Base-by-base conservation (phyloP, 2,113 vertebrate genomes). In the Eclectus roratus region DNA sequence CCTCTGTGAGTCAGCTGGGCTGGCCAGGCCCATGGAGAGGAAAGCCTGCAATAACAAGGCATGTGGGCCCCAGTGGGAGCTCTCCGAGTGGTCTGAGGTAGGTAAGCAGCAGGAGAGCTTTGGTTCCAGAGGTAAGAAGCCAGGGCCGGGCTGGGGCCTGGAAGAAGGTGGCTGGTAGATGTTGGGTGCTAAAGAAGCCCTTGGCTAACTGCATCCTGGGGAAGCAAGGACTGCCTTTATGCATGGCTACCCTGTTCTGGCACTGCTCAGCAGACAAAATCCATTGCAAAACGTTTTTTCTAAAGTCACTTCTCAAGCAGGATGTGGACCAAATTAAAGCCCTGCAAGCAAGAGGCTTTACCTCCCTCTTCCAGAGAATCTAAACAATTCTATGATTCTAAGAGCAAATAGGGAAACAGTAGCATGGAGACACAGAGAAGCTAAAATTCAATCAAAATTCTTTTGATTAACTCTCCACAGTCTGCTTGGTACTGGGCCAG, bases 51-150 rank as follows among this genome's bases (percentile, higher is more conserved):
- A 95, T n/a, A 98, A 98, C 91, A 98, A 98, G 91, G 98, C 98
- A 94, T 99, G 99, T 19, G 99, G 99, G 14, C 98, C 98, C 3
- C 99, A 99, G 96, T 99, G 98, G 98, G 99, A 98, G 89, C 98
- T 98, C 92, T 98, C 98, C 0, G 98, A 98, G 71, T 98, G 99
- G 98, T 98, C 98, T 0, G 98, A 99, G 98, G 98, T 99, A 98
- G 89, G 93, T 99, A 98, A 88, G 93, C 49, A 17, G 43, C 20
- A 27, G 11, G 43, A 72, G 20, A 53, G 37, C 28, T 93, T 92
- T 87, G 80, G 35, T 69, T 53, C 31, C 27, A 44, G 46, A 69
- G 61, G 80, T 68, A 41, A 60, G 74, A 14, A 63, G 66, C 24
- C 1, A 4, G 63, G 83, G 44, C 69, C 72, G 47, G 52, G n/a